Conservation (phyloP, 53 echinoderm and acorn worm genomes). For the Holothuria scabra region DNA sequence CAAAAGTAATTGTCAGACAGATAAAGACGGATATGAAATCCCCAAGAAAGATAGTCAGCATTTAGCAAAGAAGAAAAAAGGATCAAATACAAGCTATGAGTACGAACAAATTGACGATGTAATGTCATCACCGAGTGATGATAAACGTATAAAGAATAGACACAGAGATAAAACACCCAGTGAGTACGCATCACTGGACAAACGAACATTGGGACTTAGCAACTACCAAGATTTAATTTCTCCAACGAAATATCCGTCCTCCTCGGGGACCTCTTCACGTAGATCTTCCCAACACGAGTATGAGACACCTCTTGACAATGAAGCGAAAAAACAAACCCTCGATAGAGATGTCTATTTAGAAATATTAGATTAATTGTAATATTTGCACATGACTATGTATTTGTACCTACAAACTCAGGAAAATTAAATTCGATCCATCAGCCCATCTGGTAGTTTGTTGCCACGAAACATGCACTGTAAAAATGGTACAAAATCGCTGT, state of each 20-base stretch:
- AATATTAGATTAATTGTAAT: constrained; percentile 15
- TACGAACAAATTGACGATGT: constrained; percentile 24
- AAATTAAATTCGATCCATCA: too few relatives aligned
- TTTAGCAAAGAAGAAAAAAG: background rate
- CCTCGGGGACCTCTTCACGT: too few relatives aligned
- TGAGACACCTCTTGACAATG: background rate
- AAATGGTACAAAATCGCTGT: too few relatives aligned
- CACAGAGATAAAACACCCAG: background rate
- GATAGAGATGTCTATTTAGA: constrained; percentile 12
- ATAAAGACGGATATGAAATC: constrained; percentile 18
- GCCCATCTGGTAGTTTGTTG: too few relatives aligned
- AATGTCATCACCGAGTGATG: background rate
- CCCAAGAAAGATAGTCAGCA: background rate
- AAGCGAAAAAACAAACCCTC: background rate
- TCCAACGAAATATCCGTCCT: too few relatives aligned
- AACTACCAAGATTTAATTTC: constrained; percentile 8
- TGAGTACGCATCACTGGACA: constrained; percentile 3
- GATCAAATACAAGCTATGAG: background rate
- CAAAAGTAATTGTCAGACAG: too few relatives aligned
- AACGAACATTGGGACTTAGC: background rate
- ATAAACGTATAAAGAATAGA: background rate
- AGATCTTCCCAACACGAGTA: constrained; percentile 3
- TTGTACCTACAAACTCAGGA: too few relatives aligned
- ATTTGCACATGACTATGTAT: too few relatives aligned
- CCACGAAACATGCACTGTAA: too few relatives aligned